A percentile compares a stretch with the other conserved stretches of the same genome.
Evolutionary conservation across 2,888 invertebrate genomes (phyloP).

Genomic region (Apomyelois bistriatella): DNA sequence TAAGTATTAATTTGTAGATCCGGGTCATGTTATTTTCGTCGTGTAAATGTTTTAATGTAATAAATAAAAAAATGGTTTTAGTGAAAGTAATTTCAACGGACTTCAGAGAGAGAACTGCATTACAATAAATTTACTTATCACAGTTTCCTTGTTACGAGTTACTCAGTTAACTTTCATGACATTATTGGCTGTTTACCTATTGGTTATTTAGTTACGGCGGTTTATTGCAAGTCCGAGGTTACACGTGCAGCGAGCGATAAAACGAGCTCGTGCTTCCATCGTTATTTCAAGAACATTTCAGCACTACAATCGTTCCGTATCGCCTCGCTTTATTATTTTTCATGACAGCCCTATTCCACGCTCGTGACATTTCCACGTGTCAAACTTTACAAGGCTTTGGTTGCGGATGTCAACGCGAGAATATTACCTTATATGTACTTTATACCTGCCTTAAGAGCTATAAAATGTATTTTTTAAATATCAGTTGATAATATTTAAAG

Average conservation of each 20-base stretch:
- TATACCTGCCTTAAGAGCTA: not conserved
- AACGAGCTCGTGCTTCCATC: slow-evolving; percentile 48
- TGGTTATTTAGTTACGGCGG: slow-evolving; percentile 25
- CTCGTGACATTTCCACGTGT: slow-evolving; percentile 16
- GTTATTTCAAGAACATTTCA: slow-evolving; percentile 24
- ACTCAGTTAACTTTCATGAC: not conserved
- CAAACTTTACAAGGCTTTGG: slow-evolving; percentile 3
- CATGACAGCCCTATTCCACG: not conserved
- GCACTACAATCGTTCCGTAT: slow-evolving; percentile 28
- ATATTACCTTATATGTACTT: slow-evolving; percentile 7
- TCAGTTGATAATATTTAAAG: slow-evolving; percentile 4
- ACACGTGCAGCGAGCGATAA: slow-evolving; percentile 56
- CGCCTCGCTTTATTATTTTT: slow-evolving; percentile 11
- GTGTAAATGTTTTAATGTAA: too few relatives aligned
- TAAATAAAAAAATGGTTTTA: too few relatives aligned
- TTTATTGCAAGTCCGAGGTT: slow-evolving; percentile 45
- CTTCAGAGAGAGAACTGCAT: too few relatives aligned
- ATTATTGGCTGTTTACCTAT: slow-evolving; percentile 15
- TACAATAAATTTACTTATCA: too few relatives aligned
- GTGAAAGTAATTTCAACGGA: too few relatives aligned
- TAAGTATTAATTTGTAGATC: not conserved
- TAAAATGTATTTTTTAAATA: slow-evolving; percentile 3
- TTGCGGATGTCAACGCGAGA: slow-evolving; percentile 15
- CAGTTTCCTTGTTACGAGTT: not conserved
- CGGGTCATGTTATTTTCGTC: not conserved